These are phyloP conservation scores for Pissodes strobi DNA, from an alignment of 1,140 invertebrate genomes.

Conservation along the genomic window DNA sequence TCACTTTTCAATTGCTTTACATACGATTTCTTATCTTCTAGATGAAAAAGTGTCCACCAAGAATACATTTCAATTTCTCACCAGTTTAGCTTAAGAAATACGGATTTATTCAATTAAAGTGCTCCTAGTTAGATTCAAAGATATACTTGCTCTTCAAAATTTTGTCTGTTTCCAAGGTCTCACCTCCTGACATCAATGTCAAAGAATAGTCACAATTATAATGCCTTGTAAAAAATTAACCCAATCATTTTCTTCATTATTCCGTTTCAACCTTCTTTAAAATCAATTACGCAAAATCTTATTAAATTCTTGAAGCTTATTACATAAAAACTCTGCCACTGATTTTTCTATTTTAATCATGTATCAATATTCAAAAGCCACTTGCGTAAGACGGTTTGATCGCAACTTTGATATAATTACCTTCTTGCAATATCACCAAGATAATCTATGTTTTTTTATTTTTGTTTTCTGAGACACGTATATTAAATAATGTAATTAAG, in stretches of 20 bases:
- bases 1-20: too few species aligned
- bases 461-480: neutral
- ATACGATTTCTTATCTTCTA: too few species aligned
- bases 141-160: too few species aligned
- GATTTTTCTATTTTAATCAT: constrained; percentile 32
- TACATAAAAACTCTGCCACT: constrained; percentile 25
- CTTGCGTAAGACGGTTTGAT: constrained; percentile 19
- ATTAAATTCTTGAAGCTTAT: constrained; percentile 24
- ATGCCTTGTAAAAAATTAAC: constrained; percentile 11
- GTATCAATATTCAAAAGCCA: constrained; percentile 32
- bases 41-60: too few species aligned
- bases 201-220: too few species aligned
- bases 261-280: constrained; percentile 22
- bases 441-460: constrained; percentile 11
- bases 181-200: too few species aligned
- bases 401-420: constrained; percentile 24
- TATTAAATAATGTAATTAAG: neutral
- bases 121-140: too few species aligned
- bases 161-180: too few species aligned
- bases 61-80: too few species aligned
- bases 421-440: constrained; percentile 3
- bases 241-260: constrained; percentile 32
- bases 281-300: constrained; percentile 30
- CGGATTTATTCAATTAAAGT: too few species aligned
- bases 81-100: too few species aligned